A percentile compares a stretch with the other conserved stretches of the same genome.
phyloP scores from a whole-genome alignment of 2,113 vertebrate species.

The Saguinus midas region DNA sequence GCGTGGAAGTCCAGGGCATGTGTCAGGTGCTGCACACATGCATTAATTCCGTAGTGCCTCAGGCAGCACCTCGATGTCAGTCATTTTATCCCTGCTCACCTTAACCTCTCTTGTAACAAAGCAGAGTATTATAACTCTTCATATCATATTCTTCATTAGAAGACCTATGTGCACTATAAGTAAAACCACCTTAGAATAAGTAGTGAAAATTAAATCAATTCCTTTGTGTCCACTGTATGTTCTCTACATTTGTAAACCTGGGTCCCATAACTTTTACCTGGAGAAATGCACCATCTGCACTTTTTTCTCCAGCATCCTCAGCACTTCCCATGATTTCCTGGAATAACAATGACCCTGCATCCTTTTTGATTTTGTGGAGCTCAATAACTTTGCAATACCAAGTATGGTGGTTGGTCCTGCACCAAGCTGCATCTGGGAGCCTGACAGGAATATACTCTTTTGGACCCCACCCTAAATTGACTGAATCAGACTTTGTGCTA shows the following conservation, averaged over 20 bases:
- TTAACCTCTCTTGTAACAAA: not conserved
- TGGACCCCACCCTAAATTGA: not conserved
- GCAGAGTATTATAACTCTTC: not conserved
- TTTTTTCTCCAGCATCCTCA: too few relatives aligned
- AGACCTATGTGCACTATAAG: not conserved
- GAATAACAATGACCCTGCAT: too few relatives aligned
- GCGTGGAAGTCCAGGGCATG: accelerated
- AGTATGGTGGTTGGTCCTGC: not conserved
- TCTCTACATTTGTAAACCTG: not conserved
- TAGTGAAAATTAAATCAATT: not conserved
- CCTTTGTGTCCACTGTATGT: accelerated
- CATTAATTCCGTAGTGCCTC: accelerated
- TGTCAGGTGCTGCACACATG: too few relatives aligned
- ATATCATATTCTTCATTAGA: not conserved
- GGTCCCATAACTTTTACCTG: not conserved
- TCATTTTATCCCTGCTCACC: not conserved
- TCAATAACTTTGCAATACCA: not conserved
- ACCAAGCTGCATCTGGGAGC: not conserved
- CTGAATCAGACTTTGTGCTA: not conserved
- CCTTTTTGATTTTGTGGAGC: not conserved
- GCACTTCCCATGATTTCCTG: too few relatives aligned
- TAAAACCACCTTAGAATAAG: not conserved
- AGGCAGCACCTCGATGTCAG: not conserved
- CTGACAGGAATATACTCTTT: not conserved
- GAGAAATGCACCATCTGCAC: accelerated